phyloP scores from a whole-genome alignment of 2,888 invertebrate genomes.

The Tromatobia lineatoria region DNA sequence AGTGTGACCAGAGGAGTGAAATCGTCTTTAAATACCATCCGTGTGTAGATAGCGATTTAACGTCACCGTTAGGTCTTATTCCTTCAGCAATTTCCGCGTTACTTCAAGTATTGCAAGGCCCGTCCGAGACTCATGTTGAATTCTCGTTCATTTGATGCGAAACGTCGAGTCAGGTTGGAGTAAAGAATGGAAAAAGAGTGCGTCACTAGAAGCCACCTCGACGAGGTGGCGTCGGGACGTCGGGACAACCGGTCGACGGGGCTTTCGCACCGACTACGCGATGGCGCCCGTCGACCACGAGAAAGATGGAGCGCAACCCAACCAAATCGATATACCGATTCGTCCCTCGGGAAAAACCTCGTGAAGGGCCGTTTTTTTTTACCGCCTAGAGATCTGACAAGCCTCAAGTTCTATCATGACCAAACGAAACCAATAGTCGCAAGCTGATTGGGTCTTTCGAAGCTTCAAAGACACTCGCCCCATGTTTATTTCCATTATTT shows the following conservation, averaged over 20 bases:
- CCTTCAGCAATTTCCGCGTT: constrained; percentile 2
- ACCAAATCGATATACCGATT: constrained; percentile 65
- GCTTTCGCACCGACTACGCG: constrained; percentile 70
- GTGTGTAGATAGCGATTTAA: background rate
- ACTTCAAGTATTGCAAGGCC: background rate
- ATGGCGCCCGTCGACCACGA: constrained; percentile 58
- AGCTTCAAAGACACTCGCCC: constrained; percentile 4
- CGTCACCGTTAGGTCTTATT: background rate
- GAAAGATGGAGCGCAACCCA: constrained; percentile 38
- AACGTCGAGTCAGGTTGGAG: background rate
- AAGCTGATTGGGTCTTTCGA: background rate
- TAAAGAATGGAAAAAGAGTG: constrained; percentile 37
- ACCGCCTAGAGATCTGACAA: constrained; percentile 22
- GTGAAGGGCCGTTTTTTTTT: constrained; percentile 62
- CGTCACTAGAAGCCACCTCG: constrained; percentile 40
- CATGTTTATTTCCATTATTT: constrained; percentile 2
- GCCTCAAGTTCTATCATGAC: background rate
- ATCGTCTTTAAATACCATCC: background rate
- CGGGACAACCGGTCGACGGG: constrained; percentile 71
- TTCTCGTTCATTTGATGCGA: constrained; percentile 12
- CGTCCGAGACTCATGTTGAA: background rate
- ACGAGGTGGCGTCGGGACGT: constrained; percentile 62
- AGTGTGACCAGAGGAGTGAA: no score
- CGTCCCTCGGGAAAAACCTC: constrained; percentile 57
- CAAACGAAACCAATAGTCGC: background rate